Evolutionary conservation across 2,888 invertebrate species (phyloP).

Genomic region (Pachydiplax longipennis): DNA sequence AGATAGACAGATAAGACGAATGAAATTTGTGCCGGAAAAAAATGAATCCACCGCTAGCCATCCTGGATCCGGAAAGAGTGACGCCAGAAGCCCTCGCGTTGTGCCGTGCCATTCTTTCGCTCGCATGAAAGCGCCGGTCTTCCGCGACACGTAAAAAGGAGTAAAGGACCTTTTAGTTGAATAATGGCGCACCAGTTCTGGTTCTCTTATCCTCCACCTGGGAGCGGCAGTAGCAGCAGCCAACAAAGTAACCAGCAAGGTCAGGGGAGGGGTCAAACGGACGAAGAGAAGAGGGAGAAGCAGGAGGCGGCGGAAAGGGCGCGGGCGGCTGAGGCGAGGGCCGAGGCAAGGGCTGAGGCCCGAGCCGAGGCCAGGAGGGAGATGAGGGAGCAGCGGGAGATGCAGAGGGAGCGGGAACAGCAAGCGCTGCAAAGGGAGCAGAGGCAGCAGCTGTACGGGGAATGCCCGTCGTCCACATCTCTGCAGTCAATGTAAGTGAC

Average conservation of each 20-base stretch:
- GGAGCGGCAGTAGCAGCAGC: conserved; percentile 70
- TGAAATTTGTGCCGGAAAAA: too few relatives aligned
- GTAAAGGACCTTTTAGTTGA: conserved; percentile 53
- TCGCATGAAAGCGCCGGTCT: too few relatives aligned
- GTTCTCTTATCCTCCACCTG: conserved; percentile 83
- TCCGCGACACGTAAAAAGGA: too few relatives aligned
- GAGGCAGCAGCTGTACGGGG: conserved; percentile 63
- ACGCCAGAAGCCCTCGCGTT: too few relatives aligned
- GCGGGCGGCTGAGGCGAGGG: conserved; percentile 49
- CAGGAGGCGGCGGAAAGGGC: conserved; percentile 55
- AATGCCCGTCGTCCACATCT: conserved; percentile 65
- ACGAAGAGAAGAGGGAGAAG: conserved; percentile 62
- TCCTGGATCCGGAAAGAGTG: too few relatives aligned
- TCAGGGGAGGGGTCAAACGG: conserved; percentile 63
- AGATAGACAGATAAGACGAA: too few relatives aligned
- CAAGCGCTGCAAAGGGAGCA: conserved; percentile 55
- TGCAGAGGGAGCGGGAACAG: conserved; percentile 64
- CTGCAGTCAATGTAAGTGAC: conserved; percentile 64
- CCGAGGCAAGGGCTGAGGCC: conserved; percentile 51
- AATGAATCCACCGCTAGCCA: too few relatives aligned
- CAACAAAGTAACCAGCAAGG: conserved; percentile 68
- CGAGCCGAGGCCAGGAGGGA: conserved; percentile 52
- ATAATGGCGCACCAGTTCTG: conserved; percentile 88
- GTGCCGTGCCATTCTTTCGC: too few relatives aligned
- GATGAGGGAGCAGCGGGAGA: conserved; percentile 59